Evolutionary conservation across 2,797 vertebrate genomes (phyloP), one percentile per base, ranked within the genome.

Genomic region (Pipistrellus nathusii): DNA sequence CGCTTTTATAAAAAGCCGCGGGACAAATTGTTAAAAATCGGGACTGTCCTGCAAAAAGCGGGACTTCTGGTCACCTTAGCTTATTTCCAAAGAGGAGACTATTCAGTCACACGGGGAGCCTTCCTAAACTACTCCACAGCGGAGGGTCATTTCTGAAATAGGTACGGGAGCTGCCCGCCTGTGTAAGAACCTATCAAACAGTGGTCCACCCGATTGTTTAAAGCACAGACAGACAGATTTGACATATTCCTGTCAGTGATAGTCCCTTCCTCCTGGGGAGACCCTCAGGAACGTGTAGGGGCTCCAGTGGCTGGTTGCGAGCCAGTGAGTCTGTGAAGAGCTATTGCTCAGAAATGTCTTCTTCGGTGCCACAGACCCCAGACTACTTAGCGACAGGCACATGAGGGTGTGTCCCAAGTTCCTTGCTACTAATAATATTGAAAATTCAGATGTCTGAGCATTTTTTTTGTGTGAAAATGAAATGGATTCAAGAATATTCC

Each of bases 271-370:
- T 66, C 23, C 13, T 38, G 27, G 35, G 89, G 48, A 81, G 55
- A 21, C 27, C 48, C 81, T 73, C n/a, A 41, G n/a, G 8, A 72
- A 27, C 18, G 3, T 73, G 41, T 48, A 76, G 51, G n/a, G 0
- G 0, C 32, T 38, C n/a, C 17, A 35, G 38, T 1, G 64, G 77
- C 62, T 59, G 3, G 3, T n/a, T 62, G n/a, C 69, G 35, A 62
- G 10, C 1, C 27, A 4, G 17, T 5, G 35, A 69, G 20, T 41
- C 6, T 1, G 10, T 0, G 12, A 7, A 5, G 21, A 83, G 48
- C 6, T 53, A 38, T 32, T 20, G 1, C 27, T 59, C 30, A 32
- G 20, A 73, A 21, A 20, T 5, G 0, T 27, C 10, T 2, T 76
- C 38, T 46, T 91, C 12, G 41, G 59, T n/a, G 20, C 30, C 21